phyloP scores from a whole-genome alignment of 1,140 invertebrate species.

The Colletes latitarsis region DNA sequence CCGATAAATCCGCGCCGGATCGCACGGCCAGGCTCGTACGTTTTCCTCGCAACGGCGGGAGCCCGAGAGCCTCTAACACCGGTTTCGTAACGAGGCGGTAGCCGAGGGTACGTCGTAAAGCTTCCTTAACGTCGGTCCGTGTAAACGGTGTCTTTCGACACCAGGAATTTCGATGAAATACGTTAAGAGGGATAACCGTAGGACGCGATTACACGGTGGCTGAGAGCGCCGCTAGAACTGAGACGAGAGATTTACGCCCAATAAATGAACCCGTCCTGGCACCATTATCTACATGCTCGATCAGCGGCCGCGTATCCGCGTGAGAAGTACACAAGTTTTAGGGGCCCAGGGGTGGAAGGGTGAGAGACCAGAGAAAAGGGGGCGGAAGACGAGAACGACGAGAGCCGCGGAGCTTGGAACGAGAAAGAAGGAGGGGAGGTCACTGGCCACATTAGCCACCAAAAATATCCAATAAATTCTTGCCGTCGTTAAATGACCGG shows the following conservation, averaged over 20 bases:
- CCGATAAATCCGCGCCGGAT: conserved; percentile 40
- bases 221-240: conserved; percentile 46
- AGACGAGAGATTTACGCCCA: conserved; percentile 64
- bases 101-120: conserved; percentile 52
- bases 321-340: neutral
- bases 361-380: neutral
- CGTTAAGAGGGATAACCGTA: conserved; percentile 36
- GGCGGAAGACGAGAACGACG: neutral
- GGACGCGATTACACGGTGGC: conserved; percentile 56
- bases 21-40: neutral
- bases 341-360: neutral
- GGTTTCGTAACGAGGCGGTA: conserved; percentile 57
- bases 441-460: conserved; percentile 64
- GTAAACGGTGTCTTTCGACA: conserved; percentile 61
- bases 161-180: conserved; percentile 63
- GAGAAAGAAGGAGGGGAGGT: conserved; percentile 37
- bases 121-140: conserved; percentile 45
- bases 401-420: neutral
- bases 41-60: neutral
- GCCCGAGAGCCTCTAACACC: neutral
- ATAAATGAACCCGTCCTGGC: conserved; percentile 65
- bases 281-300: conserved; percentile 60
- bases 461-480: conserved; percentile 72
- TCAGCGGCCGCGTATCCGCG: conserved; percentile 46
- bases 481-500: conserved; percentile 69